These are phyloP conservation scores for Lutjanus erythropterus DNA, from an alignment of 2,113 vertebrate species.

Conservation along the genomic window DNA sequence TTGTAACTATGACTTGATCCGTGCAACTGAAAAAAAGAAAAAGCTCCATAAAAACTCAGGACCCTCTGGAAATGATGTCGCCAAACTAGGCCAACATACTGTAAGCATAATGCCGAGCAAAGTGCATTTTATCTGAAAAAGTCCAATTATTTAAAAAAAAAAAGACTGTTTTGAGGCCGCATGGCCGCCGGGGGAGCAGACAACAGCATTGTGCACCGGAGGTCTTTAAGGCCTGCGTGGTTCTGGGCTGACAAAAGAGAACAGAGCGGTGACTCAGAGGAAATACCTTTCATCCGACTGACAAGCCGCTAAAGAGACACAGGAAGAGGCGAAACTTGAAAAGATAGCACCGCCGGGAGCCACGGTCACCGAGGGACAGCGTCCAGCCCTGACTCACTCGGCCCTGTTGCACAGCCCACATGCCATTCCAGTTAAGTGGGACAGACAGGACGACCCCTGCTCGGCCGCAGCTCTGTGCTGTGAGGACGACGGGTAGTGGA, in stretches of 20 bases:
- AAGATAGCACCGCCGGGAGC: constrained; percentile 54
- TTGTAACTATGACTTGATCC: constrained; percentile 27
- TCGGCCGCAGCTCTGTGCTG: constrained; percentile 16
- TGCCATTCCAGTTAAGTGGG: constrained; percentile 49
- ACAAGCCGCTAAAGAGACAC: constrained; percentile 63
- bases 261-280: constrained; percentile 77
- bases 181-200: constrained; percentile 14
- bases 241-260: constrained; percentile 54
- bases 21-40: background rate
- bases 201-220: constrained; percentile 49
- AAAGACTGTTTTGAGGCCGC: constrained; percentile 44
- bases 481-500: background rate
- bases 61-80: constrained; percentile 49
- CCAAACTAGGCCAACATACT: constrained; percentile 66
- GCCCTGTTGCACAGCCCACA: constrained; percentile 42
- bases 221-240: constrained; percentile 47
- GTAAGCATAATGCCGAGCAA: constrained; percentile 46
- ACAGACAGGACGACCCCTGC: constrained; percentile 42
- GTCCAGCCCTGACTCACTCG: constrained; percentile 55
- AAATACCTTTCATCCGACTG: constrained; percentile 80
- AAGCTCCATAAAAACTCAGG: constrained; percentile 7
- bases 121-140: constrained; percentile 58
- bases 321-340: constrained; percentile 67
- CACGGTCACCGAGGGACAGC: constrained; percentile 22
- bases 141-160: constrained; percentile 49